Evolutionary conservation across 2,113 vertebrate genomes (phyloP).

Genomic region (Rhizomys pruinosus): DNA sequence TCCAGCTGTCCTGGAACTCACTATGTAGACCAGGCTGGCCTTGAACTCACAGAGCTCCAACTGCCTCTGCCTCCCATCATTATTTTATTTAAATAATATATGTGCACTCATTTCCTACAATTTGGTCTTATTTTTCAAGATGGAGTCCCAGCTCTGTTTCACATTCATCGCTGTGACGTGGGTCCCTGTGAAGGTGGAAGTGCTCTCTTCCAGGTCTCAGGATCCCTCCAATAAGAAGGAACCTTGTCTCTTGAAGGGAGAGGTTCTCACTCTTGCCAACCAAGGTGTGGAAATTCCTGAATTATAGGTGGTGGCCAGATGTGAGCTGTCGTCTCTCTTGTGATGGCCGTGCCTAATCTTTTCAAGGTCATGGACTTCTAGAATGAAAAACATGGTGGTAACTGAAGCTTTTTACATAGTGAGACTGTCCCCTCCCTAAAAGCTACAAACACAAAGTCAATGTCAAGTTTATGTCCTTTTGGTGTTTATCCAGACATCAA

Average conservation of each 20-base stretch:
- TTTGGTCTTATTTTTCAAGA: background rate
- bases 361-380: background rate
- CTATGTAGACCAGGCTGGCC: too few relatives aligned
- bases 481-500: background rate
- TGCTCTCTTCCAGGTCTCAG: background rate
- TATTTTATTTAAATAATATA: constrained; percentile 35
- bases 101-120: background rate
- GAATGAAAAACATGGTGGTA: background rate
- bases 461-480: background rate
- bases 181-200: background rate
- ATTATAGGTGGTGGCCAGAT: background rate
- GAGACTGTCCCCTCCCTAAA: background rate
- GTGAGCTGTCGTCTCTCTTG: background rate
- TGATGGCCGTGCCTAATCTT: background rate
- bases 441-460: background rate
- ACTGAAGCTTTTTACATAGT: background rate
- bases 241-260: background rate
- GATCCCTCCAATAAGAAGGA: background rate
- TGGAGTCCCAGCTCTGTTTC: background rate
- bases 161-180: background rate
- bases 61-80: too few relatives aligned
- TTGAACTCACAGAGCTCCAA: too few relatives aligned
- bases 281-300: background rate
- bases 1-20: too few relatives aligned
- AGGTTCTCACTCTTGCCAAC: background rate